phyloP scores from a whole-genome alignment of 2,888 invertebrate genomes.

The Danaus chrysippus region DNA sequence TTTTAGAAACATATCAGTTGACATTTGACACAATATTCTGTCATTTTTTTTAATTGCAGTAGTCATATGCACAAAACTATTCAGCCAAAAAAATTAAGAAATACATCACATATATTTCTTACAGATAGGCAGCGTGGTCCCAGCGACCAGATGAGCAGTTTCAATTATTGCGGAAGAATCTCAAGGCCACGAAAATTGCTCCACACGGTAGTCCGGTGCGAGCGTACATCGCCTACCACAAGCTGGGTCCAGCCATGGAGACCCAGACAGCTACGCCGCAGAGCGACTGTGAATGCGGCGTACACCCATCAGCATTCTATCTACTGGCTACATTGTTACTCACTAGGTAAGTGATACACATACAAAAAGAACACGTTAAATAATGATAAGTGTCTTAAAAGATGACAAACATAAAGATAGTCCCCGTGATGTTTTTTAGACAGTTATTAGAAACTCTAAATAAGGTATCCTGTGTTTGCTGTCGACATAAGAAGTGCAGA shows the following conservation, averaged over 20 bases:
- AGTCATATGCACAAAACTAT: no score
- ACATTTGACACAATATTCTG: no score
- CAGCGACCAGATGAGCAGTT: slow-evolving; percentile 71
- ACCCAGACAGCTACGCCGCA: slow-evolving; percentile 73
- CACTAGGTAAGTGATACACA: slow-evolving; percentile 55
- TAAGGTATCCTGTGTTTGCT: no score
- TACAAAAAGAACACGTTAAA: slow-evolving; percentile 7
- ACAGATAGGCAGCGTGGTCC: slow-evolving; percentile 56
- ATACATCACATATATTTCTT: slow-evolving; percentile 14
- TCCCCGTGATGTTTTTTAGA: no score
- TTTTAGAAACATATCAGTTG: no score
- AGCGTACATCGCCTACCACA: slow-evolving; percentile 82
- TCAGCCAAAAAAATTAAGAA: background rate
- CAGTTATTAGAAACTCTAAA: no score
- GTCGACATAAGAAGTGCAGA: no score
- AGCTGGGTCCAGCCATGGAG: slow-evolving; percentile 78
- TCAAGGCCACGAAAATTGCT: slow-evolving; percentile 72
- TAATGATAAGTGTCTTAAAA: background rate
- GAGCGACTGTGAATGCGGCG: slow-evolving; percentile 81
- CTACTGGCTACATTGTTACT: slow-evolving; percentile 80
- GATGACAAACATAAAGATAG: no score
- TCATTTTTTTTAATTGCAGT: no score
- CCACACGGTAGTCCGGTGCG: slow-evolving; percentile 72
- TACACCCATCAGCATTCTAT: slow-evolving; percentile 83
- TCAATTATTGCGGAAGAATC: slow-evolving; percentile 52